These are phyloP conservation scores for Phenganax subtilis DNA, from an alignment of 92 coral and sea anemone genomes.

Conservation along the genomic window DNA sequence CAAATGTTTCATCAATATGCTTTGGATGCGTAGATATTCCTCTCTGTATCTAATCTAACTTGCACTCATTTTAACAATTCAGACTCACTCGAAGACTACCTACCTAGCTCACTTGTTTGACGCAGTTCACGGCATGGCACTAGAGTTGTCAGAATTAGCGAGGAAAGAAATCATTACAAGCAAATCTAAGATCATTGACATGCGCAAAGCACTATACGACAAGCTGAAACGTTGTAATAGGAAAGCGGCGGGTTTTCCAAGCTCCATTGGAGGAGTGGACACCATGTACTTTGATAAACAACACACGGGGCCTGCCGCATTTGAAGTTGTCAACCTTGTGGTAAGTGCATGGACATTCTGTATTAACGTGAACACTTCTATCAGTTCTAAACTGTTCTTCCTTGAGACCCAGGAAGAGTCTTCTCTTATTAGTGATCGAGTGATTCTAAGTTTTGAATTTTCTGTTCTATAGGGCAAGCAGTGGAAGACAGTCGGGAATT, in stretches of 20 bases:
- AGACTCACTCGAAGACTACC: slow-evolving; percentile 70
- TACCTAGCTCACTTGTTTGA: slow-evolving; percentile 90
- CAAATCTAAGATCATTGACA: slow-evolving; percentile 65
- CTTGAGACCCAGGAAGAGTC: too few relatives aligned
- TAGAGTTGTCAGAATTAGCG: slow-evolving; percentile 92
- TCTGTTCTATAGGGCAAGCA: slow-evolving; percentile 55
- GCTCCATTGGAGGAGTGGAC: slow-evolving; percentile 78
- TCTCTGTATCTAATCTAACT: background rate
- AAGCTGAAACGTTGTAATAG: slow-evolving; percentile 70
- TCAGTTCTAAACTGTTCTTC: too few relatives aligned
- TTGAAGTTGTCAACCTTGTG: slow-evolving; percentile 90
- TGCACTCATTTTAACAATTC: background rate
- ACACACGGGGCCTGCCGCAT: slow-evolving; percentile 77
- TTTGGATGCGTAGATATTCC: too few relatives aligned
- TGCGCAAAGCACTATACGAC: slow-evolving; percentile 76
- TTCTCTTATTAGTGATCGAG: too few relatives aligned
- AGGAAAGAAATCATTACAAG: slow-evolving; percentile 87
- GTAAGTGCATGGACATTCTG: slow-evolving; percentile 41
- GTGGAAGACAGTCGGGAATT: slow-evolving; percentile 90
- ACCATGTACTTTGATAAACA: slow-evolving; percentile 84
- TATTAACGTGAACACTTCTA: too few relatives aligned
- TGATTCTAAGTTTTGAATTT: background rate
- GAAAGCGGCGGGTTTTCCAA: slow-evolving; percentile 68
- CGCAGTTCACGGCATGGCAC: slow-evolving; percentile 92
- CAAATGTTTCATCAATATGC: too few relatives aligned